Evolutionary conservation across 2,888 invertebrate species (phyloP).

Genomic region (Pseudococcus viburni): DNA sequence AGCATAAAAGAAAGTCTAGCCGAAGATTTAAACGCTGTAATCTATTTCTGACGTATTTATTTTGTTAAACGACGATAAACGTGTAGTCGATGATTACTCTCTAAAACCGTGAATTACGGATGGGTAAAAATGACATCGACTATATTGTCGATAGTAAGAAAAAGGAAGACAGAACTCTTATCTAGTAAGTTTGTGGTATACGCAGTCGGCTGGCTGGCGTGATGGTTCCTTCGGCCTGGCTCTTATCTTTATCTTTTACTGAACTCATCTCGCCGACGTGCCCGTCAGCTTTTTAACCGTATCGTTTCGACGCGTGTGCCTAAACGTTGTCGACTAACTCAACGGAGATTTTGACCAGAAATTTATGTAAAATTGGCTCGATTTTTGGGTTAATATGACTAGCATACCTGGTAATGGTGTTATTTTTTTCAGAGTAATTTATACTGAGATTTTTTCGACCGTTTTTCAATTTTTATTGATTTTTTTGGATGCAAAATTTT

Average conservation of each 20-base stretch:
- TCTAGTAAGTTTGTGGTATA: conserved; percentile 61
- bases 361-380: not conserved
- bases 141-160: conserved; percentile 62
- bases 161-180: conserved; percentile 63
- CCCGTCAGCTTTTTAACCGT: conserved; percentile 46
- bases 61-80: conserved; percentile 60
- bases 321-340: conserved; percentile 52
- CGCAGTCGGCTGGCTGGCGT: conserved; percentile 49
- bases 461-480: not conserved
- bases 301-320: conserved; percentile 44
- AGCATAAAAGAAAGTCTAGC: conserved; percentile 32
- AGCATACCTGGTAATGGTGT: not conserved
- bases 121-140: conserved; percentile 65
- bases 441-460: not conserved
- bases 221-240: conserved; percentile 56
- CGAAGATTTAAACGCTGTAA: conserved; percentile 34
- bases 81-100: conserved; percentile 61
- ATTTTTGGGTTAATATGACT: not conserved
- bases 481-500: not conserved
- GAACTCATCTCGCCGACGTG: conserved; percentile 23
- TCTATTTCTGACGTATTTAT: conserved; percentile 56
- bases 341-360: conserved; percentile 40
- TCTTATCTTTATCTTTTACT: conserved; percentile 61
- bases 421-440: not conserved
- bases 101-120: conserved; percentile 59